A percentile compares a stretch with the other conserved stretches of the same genome.
Conservation (phyloP, 1,140 invertebrate species). For the Dufourea novaeangliae region DNA sequence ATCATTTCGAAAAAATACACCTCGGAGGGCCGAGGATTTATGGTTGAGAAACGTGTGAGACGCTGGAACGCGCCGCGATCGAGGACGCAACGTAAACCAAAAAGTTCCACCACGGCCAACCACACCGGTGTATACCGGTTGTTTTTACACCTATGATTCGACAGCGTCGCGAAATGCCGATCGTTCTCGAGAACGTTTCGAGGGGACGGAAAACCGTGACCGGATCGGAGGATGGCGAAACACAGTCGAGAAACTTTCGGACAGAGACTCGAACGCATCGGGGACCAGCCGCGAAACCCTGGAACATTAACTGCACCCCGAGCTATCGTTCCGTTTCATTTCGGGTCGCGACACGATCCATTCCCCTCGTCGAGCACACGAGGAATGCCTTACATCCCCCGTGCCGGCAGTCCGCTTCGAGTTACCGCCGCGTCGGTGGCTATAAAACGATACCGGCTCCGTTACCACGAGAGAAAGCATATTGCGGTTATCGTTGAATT, state of each 20-base stretch:
- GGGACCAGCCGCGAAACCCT: conserved; percentile 55
- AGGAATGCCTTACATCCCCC: conserved; percentile 65
- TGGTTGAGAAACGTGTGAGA: not conserved
- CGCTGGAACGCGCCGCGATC: not conserved
- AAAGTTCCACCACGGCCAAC: no score
- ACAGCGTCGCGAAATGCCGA: no score
- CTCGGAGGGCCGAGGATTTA: conserved; percentile 11
- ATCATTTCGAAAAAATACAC: conserved; percentile 53
- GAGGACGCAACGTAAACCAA: not conserved
- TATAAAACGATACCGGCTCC: conserved; percentile 78
- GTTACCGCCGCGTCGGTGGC: conserved; percentile 73
- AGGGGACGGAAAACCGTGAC: no score
- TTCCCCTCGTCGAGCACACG: conserved; percentile 35
- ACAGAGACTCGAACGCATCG: not conserved
- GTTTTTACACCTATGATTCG: no score
- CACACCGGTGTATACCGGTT: no score
- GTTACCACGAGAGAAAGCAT: conserved; percentile 68
- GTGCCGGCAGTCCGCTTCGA: conserved; percentile 51
- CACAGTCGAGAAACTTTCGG: conserved; percentile 8
- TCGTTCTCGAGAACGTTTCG: no score
- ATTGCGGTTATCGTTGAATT: conserved; percentile 73
- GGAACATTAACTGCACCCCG: conserved; percentile 75
- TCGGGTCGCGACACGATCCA: conserved; percentile 32
- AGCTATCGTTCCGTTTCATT: conserved; percentile 77
- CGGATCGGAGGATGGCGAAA: no score